These are phyloP conservation scores for Pheosia gnoma DNA, from an alignment of 2,888 invertebrate species.

Conservation along the genomic window DNA sequence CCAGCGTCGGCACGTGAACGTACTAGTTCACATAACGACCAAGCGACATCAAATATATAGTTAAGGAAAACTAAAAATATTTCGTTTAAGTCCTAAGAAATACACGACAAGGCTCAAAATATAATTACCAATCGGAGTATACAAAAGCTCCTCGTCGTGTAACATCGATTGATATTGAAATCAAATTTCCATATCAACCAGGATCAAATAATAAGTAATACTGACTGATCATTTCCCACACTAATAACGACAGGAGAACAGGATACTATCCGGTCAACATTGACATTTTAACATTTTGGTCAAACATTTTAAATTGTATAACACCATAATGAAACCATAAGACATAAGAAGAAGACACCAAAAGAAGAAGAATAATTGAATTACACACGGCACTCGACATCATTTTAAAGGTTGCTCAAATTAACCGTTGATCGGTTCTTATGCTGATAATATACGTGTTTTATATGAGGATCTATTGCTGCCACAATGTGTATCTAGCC, in stretches of 20 bases:
- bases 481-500: too few species aligned
- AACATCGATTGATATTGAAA: slow-evolving; percentile 46
- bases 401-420: not conserved
- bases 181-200: slow-evolving; percentile 45
- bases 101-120: slow-evolving; percentile 17
- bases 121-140: not conserved
- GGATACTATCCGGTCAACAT: slow-evolving; percentile 77
- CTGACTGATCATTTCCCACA: slow-evolving; percentile 68
- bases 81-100: slow-evolving; percentile 20
- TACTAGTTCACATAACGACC: slow-evolving; percentile 59
- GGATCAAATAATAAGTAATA: slow-evolving; percentile 51
- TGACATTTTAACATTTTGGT: slow-evolving; percentile 47
- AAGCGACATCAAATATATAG: slow-evolving; percentile 69
- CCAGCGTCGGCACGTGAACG: slow-evolving; percentile 61
- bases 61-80: slow-evolving; percentile 50
- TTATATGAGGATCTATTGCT: too few species aligned
- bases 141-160: slow-evolving; percentile 40
- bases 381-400: too few species aligned
- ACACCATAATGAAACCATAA: not conserved
- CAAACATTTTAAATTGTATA: slow-evolving; percentile 53
- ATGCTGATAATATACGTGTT: too few species aligned
- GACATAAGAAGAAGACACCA: too few species aligned
- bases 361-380: too few species aligned
- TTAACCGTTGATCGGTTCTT: too few species aligned
- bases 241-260: slow-evolving; percentile 79